These are phyloP conservation scores for Scyliorhinus canicula DNA, from an alignment of 2,797 vertebrate genomes.

Conservation along the genomic window DNA sequence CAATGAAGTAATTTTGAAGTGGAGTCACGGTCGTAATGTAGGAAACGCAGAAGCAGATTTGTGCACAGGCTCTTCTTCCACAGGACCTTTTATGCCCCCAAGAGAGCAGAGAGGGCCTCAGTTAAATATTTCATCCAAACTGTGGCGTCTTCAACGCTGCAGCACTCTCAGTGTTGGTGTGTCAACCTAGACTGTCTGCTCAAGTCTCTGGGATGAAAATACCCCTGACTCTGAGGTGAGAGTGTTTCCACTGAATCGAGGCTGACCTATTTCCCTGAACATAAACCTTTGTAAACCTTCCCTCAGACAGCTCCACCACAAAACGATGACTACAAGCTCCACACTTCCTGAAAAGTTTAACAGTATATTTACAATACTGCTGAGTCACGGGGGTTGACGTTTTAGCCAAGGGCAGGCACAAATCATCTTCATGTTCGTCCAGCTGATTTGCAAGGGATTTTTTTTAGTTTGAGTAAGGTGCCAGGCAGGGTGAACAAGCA, in stretches of 20 bases:
- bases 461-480: background rate
- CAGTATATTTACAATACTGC: background rate
- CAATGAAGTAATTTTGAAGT: background rate
- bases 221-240: background rate
- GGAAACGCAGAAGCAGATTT: background rate
- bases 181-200: background rate
- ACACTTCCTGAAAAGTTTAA: slow-evolving; percentile 45
- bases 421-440: background rate
- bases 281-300: background rate
- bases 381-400: background rate
- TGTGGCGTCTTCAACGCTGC: background rate
- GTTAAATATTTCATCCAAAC: no score
- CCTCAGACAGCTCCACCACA: slow-evolving; percentile 8
- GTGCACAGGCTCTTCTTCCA: background rate
- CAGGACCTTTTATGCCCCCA: background rate
- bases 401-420: background rate
- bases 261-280: background rate
- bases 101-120: background rate
- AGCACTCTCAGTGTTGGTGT: background rate
- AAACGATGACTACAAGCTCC: background rate
- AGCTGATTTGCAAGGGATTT: background rate
- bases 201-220: background rate
- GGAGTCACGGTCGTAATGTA: background rate
- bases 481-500: background rate
- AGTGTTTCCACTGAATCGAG: background rate